Conservation (phyloP, 2,888 invertebrate genomes). For the Lypha dubia region DNA sequence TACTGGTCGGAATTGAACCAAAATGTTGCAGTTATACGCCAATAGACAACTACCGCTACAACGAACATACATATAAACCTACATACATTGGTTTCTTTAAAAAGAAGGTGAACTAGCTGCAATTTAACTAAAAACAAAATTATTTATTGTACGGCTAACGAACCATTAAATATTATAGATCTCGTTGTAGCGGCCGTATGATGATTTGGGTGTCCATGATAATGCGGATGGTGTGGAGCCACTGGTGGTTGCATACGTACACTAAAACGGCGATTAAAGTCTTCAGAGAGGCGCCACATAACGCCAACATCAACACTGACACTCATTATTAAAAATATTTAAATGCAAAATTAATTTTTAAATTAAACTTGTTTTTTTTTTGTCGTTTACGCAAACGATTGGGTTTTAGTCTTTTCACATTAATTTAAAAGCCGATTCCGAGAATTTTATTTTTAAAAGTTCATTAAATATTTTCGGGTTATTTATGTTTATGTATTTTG, state of each 20-base stretch:
- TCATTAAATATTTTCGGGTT: slow-evolving; percentile 27
- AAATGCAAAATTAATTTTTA: slow-evolving; percentile 40
- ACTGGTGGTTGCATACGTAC: slow-evolving; percentile 82
- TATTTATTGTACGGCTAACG: slow-evolving; percentile 49
- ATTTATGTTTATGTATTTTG: slow-evolving; percentile 46
- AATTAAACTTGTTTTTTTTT: slow-evolving; percentile 55
- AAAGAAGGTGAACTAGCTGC: not conserved
- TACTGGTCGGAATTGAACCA: no score
- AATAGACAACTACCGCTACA: no score
- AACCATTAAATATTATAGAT: slow-evolving; percentile 81
- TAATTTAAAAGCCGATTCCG: slow-evolving; percentile 38
- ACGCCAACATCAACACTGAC: slow-evolving; percentile 84
- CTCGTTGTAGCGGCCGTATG: slow-evolving; percentile 74
- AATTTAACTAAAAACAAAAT: not conserved
- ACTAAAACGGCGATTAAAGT: slow-evolving; percentile 83
- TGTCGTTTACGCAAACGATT: not conserved
- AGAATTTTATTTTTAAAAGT: slow-evolving; percentile 50
- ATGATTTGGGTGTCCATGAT: slow-evolving; percentile 67
- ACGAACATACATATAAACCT: no score
- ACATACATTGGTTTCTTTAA: no score
- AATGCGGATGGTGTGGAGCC: slow-evolving; percentile 75
- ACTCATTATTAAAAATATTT: slow-evolving; percentile 78
- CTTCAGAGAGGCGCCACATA: slow-evolving; percentile 84
- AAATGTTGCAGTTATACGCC: no score
- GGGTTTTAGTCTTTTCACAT: slow-evolving; percentile 11